These are phyloP conservation scores for Drosophila sp. DNA, from an alignment of 1,140 invertebrate genomes.

Conservation along the genomic window DNA sequence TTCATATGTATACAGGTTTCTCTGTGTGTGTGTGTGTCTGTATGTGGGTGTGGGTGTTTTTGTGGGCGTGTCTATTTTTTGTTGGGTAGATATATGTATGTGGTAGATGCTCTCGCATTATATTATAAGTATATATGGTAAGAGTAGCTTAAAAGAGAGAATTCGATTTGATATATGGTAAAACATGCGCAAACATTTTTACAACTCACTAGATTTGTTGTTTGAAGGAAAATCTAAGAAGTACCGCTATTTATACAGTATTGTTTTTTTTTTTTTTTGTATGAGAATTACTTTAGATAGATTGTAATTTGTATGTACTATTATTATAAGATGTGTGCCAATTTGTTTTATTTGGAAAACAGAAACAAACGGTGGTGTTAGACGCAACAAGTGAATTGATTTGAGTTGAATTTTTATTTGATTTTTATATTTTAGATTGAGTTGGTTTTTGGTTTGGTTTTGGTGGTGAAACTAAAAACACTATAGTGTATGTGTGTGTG, in stretches of 20 bases:
- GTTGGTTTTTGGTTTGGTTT: constrained; percentile 2
- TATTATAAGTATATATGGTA: constrained; percentile 24
- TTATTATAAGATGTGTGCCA: not conserved
- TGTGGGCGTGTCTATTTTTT: not conserved
- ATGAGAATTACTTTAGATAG: constrained; percentile 20
- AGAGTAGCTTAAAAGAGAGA: constrained; percentile 60
- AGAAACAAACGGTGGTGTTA: not conserved
- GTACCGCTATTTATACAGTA: constrained; percentile 49
- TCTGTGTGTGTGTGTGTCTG: constrained; percentile 11
- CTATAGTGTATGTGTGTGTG: constrained; percentile 5
- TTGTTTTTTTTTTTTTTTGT: constrained; percentile 2
- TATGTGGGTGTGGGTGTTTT: constrained; percentile 14
- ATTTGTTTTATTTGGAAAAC: not conserved
- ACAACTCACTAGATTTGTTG: constrained; percentile 68
- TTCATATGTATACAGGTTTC: constrained; percentile 29
- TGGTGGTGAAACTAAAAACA: not conserved
- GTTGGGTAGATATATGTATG: constrained; percentile 18
- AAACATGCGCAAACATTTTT: constrained; percentile 78
- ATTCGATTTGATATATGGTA: constrained; percentile 58
- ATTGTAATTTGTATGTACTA: not conserved
- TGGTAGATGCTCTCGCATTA: constrained; percentile 50
- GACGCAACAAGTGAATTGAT: not conserved
- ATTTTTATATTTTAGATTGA: not conserved
- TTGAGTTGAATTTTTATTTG: constrained; percentile 22
- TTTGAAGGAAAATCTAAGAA: constrained; percentile 64